phyloP scores from a whole-genome alignment of 2,888 invertebrate species.

The Hipparchia sbordonii region DNA sequence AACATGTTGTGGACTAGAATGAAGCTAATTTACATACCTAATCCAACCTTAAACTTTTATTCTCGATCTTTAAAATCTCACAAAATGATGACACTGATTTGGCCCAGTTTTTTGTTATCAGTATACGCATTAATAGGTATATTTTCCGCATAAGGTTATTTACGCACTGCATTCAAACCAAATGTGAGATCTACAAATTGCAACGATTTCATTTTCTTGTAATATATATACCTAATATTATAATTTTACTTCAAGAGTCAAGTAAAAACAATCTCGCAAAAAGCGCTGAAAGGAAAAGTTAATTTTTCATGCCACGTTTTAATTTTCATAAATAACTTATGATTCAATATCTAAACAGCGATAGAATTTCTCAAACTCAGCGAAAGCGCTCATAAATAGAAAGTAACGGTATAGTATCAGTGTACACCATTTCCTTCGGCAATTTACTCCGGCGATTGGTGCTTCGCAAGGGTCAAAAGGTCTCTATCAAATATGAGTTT shows the following conservation, averaged over 20 bases:
- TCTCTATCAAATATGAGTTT: constrained; percentile 44
- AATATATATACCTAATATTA: too few relatives aligned
- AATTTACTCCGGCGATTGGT: constrained; percentile 41
- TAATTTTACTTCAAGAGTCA: too few relatives aligned
- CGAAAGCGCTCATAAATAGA: constrained; percentile 35
- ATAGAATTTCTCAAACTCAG: constrained; percentile 34
- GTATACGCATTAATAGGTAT: too few relatives aligned
- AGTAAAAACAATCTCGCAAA: neutral
- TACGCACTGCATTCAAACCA: too few relatives aligned
- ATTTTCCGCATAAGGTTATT: too few relatives aligned
- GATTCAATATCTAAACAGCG: constrained; percentile 21
- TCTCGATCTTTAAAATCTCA: neutral
- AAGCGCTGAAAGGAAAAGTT: neutral
- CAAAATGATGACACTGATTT: neutral
- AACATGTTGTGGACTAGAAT: neutral
- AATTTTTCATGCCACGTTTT: neutral
- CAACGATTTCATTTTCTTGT: too few relatives aligned
- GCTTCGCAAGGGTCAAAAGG: constrained; percentile 41
- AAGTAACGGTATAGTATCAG: constrained; percentile 32
- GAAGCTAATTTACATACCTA: neutral
- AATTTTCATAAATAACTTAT: constrained; percentile 17
- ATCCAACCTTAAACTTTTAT: constrained; percentile 2
- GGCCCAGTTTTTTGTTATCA: neutral
- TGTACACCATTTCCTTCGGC: constrained; percentile 38
- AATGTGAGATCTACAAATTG: too few relatives aligned